Evolutionary conservation across 2,797 vertebrate genomes (phyloP).

Genomic region (Helarctos malayanus): DNA sequence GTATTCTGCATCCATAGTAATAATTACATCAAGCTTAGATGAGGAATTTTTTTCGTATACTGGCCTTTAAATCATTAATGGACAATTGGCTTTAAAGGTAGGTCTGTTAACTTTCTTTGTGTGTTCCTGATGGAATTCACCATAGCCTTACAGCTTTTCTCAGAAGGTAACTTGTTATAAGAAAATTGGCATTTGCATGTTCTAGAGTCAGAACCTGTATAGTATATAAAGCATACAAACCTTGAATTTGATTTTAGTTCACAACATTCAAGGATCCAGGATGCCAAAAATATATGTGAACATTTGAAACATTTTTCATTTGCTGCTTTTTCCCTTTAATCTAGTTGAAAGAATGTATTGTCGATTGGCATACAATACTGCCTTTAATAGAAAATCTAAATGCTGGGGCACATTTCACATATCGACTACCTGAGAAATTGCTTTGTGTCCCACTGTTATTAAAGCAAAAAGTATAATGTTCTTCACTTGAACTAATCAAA

Average conservation of each 20-base stretch:
- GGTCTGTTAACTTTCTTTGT: conserved; percentile 90
- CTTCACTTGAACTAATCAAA: conserved; percentile 94
- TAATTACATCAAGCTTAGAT: conserved; percentile 88
- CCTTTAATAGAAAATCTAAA: conserved; percentile 92
- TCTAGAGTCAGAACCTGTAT: conserved; percentile 91
- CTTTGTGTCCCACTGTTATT: conserved; percentile 90
- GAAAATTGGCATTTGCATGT: conserved; percentile 91
- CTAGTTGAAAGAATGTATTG: conserved; percentile 90
- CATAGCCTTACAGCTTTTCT: conserved; percentile 95
- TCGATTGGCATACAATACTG: conserved; percentile 91
- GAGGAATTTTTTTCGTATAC: conserved; percentile 85
- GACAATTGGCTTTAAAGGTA: conserved; percentile 88
- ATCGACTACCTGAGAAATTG: conserved; percentile 89
- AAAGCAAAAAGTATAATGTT: conserved; percentile 91
- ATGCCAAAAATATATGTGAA: conserved; percentile 91
- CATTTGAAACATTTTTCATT: conserved; percentile 90
- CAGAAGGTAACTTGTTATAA: conserved; percentile 89
- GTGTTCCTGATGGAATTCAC: conserved; percentile 94
- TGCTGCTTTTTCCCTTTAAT: conserved; percentile 92
- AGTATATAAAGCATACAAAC: conserved; percentile 89
- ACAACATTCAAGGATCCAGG: conserved; percentile 91
- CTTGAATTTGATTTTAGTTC: conserved; percentile 89
- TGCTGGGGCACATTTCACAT: conserved; percentile 91
- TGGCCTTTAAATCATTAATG: conserved; percentile 89
- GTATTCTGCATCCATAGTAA: conserved; percentile 90